phyloP scores from a whole-genome alignment of 2,113 vertebrate species.

The Gavialis gangeticus region DNA sequence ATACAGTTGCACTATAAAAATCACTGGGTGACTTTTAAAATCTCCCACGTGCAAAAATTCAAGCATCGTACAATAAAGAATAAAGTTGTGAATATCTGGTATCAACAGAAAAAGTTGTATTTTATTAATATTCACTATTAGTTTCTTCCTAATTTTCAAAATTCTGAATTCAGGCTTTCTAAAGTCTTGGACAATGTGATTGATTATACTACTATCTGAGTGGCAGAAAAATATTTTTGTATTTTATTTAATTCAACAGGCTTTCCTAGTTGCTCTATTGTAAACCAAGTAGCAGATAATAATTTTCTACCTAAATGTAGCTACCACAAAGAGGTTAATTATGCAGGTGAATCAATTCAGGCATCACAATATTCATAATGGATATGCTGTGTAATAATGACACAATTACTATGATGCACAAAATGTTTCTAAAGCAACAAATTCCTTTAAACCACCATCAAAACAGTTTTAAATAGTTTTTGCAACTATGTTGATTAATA shows the following conservation, averaged over 20 bases:
- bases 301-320: constrained; percentile 49
- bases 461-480: constrained; percentile 2
- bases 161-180: constrained; percentile 31
- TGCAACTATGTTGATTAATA: constrained; percentile 27
- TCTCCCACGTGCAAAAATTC: constrained; percentile 80
- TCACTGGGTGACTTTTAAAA: constrained; percentile 89
- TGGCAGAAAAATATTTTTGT: constrained; percentile 61
- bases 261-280: constrained; percentile 59
- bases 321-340: constrained; percentile 73
- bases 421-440: constrained; percentile 1
- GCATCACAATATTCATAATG: constrained; percentile 47
- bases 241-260: constrained; percentile 52
- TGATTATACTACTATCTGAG: constrained; percentile 27
- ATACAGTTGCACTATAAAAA: constrained; percentile 95
- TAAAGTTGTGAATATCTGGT: constrained; percentile 75
- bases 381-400: constrained; percentile 33
- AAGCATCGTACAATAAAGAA: constrained; percentile 82
- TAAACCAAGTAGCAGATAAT: constrained; percentile 52
- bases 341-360: constrained; percentile 71
- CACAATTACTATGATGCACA: constrained; percentile 18
- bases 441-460: not conserved
- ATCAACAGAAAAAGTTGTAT: constrained; percentile 75
- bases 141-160: constrained; percentile 54
- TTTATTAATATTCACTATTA: constrained; percentile 62
- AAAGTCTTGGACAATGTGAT: constrained; percentile 36